A percentile compares a stretch with the other conserved stretches of the same genome.
Evolutionary conservation across 1,140 invertebrate species (phyloP).

Genomic region (Drosophila pachea): DNA sequence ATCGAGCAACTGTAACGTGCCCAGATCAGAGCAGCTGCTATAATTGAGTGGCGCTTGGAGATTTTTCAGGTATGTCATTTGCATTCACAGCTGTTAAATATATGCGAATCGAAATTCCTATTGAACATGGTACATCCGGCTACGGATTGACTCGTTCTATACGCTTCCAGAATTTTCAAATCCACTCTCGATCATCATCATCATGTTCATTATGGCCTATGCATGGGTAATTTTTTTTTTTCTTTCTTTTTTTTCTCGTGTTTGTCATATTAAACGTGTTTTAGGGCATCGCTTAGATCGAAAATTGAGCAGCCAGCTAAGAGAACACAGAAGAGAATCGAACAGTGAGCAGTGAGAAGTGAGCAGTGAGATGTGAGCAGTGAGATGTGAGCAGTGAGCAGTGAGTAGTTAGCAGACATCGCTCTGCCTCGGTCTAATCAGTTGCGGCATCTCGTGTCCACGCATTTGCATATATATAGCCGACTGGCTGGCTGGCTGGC

Average conservation of each 20-base stretch:
- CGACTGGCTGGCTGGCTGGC: conserved; percentile 19
- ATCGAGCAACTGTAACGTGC: conserved; percentile 33
- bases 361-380: conserved; percentile 10
- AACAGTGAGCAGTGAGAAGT: conserved; percentile 6
- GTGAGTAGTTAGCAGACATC: conserved; percentile 14
- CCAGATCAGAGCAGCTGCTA: conserved; percentile 13
- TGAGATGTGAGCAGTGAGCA: background rate
- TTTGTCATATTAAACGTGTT: conserved; percentile 58
- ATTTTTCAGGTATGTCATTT: conserved; percentile 61
- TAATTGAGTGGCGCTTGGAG: conserved; percentile 17
- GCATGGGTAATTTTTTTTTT: conserved; percentile 59
- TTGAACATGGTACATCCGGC: conserved; percentile 32
- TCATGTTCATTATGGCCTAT: conserved; percentile 46
- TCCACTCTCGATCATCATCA: conserved; percentile 7
- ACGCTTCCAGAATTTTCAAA: conserved; percentile 72
- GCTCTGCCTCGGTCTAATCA: conserved; percentile 25
- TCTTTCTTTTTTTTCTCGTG: conserved; percentile 15
- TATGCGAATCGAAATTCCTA: conserved; percentile 32
- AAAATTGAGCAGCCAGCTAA: background rate
- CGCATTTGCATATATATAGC: conserved; percentile 45
- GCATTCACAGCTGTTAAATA: conserved; percentile 60
- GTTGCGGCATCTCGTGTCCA: conserved; percentile 35
- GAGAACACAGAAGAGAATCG: background rate
- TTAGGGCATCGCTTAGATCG: conserved; percentile 28
- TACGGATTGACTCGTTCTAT: conserved; percentile 18